phyloP scores from a whole-genome alignment of 2,888 invertebrate species.

The Ormyrus labotus region DNA sequence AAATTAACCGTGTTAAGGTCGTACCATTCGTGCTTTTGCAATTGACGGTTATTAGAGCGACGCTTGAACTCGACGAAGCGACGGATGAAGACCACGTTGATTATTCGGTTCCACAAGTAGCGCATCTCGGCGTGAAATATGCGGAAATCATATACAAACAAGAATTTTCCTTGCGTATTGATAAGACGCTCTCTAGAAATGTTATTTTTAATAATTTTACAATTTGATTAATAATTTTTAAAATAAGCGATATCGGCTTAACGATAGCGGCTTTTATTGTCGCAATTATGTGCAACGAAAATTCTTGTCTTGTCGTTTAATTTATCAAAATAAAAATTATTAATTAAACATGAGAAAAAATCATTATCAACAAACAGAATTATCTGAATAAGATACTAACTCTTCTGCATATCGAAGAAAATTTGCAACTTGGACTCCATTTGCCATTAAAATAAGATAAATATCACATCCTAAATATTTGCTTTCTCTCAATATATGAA shows the following conservation, averaged over 20 bases:
- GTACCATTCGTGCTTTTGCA: slow-evolving; percentile 78
- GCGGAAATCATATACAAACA: slow-evolving; percentile 83
- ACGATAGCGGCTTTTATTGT: too few relatives aligned
- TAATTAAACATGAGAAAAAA: background rate
- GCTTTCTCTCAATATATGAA: slow-evolving; percentile 62
- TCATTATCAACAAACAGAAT: background rate
- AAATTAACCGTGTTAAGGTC: slow-evolving; percentile 86
- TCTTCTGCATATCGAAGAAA: slow-evolving; percentile 85
- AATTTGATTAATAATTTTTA: too few relatives aligned
- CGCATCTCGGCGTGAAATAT: slow-evolving; percentile 82
- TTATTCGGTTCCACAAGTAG: slow-evolving; percentile 86
- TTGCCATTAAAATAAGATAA: slow-evolving; percentile 84
- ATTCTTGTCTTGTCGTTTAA: background rate
- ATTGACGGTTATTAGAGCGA: slow-evolving; percentile 59
- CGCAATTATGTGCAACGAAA: too few relatives aligned
- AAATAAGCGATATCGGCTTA: too few relatives aligned
- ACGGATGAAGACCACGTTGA: slow-evolving; percentile 85
- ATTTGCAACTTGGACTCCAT: slow-evolving; percentile 82
- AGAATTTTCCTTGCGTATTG: slow-evolving; percentile 83
- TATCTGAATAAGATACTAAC: slow-evolving; percentile 69
- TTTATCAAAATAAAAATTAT: background rate
- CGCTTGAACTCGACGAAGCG: slow-evolving; percentile 74
- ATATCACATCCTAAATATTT: slow-evolving; percentile 83
- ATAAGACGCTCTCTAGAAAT: slow-evolving; percentile 81
- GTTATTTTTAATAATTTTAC: too few relatives aligned